phyloP scores from a whole-genome alignment of 2,113 vertebrate genomes.

The Bubo blakistoni region DNA sequence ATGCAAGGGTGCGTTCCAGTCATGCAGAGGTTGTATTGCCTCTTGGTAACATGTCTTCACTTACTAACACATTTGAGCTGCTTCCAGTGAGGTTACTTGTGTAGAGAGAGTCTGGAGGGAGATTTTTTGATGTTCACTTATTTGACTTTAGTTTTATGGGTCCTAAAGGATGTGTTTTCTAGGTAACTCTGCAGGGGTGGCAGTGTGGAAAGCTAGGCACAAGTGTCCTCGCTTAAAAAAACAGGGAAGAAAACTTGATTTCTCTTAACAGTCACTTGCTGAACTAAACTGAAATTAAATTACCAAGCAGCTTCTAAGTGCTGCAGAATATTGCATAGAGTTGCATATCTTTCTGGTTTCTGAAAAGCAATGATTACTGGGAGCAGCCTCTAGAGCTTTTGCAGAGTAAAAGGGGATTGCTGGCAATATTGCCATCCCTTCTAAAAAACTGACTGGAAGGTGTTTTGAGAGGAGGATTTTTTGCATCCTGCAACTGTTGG shows the following conservation, averaged over 20 bases:
- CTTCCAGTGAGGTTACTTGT: not conserved
- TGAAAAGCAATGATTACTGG: not conserved
- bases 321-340: not conserved
- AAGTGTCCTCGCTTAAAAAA: not conserved
- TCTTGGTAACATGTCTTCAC: not conserved
- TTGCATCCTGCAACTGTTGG: not conserved
- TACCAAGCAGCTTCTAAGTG: not conserved
- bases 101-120: not conserved
- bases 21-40: not conserved
- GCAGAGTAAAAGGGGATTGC: not conserved
- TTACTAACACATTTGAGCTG: not conserved
- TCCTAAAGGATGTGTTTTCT: not conserved
- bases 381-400: not conserved
- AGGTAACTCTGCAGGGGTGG: not conserved
- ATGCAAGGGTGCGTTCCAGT: fast-evolving
- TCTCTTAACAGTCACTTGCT: not conserved
- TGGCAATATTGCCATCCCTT: not conserved
- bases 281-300: not conserved
- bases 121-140: not conserved
- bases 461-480: not conserved
- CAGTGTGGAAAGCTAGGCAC: fast-evolving
- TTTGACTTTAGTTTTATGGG: not conserved
- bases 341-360: not conserved
- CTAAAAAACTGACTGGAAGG: not conserved
- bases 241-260: not conserved